Evolutionary conservation across 2,888 invertebrate genomes (phyloP).

Genomic region (Agrotis clavis): DNA sequence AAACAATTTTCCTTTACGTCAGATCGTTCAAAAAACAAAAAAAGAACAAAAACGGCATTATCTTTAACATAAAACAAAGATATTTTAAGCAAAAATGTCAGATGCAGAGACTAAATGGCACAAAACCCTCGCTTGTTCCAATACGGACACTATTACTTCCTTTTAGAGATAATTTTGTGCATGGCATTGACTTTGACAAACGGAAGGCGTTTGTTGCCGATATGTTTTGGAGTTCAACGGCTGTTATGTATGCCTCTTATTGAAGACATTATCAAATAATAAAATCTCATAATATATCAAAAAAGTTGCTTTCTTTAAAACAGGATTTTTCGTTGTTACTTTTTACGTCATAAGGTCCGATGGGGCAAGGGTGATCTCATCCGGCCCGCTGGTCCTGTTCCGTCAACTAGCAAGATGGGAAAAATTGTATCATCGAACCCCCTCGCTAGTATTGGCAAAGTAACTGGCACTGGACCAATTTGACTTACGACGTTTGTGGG

Average conservation of each 20-base stretch:
- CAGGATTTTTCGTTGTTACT: too few relatives aligned
- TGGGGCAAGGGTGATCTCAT: too few relatives aligned
- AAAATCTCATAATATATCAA: too few relatives aligned
- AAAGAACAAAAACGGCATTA: background rate
- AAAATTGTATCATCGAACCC: too few relatives aligned
- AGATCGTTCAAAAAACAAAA: background rate
- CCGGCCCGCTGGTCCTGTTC: too few relatives aligned
- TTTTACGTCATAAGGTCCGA: too few relatives aligned
- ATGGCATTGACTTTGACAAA: constrained; percentile 59
- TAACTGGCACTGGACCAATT: too few relatives aligned
- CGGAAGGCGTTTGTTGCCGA: constrained; percentile 19
- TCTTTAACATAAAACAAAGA: constrained; percentile 34
- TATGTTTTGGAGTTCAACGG: constrained; percentile 5
- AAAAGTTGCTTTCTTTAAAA: too few relatives aligned
- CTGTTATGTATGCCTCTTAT: background rate
- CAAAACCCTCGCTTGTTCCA: constrained; percentile 29
- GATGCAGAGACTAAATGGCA: constrained; percentile 10
- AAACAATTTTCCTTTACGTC: background rate
- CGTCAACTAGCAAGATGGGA: too few relatives aligned
- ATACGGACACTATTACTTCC: constrained; percentile 35
- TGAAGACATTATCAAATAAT: too few relatives aligned
- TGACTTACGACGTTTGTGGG: too few relatives aligned
- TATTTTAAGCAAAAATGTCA: constrained; percentile 31
- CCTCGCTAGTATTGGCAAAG: too few relatives aligned
- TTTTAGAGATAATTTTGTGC: constrained; percentile 32